phyloP scores from a whole-genome alignment of 2,113 vertebrate species.

The Esox niger region DNA sequence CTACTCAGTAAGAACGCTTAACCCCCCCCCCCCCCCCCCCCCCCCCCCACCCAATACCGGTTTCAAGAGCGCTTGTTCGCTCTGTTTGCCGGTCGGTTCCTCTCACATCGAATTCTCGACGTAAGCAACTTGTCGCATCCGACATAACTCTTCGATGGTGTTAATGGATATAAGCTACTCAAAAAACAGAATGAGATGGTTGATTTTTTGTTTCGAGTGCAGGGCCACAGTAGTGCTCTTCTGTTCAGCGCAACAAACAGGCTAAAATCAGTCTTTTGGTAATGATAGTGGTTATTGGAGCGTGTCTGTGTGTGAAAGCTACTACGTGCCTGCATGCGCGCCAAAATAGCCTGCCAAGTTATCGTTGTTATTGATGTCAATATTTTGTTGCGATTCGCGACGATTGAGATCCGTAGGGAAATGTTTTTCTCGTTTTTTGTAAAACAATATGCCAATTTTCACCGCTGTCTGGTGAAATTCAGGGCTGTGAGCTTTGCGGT shows the following conservation, averaged over 20 bases:
- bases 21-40: conserved; percentile 50
- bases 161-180: conserved; percentile 29
- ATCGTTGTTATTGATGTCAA: conserved; percentile 29
- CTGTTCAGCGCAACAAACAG: not conserved
- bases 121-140: conserved; percentile 72
- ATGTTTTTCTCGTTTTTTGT: conserved; percentile 40
- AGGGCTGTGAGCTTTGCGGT: conserved; percentile 35
- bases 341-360: conserved; percentile 7
- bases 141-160: conserved; percentile 48
- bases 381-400: conserved; percentile 27
- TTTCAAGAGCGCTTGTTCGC: conserved; percentile 40
- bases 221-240: not conserved
- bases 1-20: conserved; percentile 63
- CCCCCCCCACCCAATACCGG: conserved; percentile 52
- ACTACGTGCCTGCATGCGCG: conserved; percentile 20
- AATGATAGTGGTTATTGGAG: conserved; percentile 62
- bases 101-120: conserved; percentile 47
- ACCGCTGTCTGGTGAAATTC: conserved; percentile 57
- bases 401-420: conserved; percentile 44
- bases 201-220: not conserved
- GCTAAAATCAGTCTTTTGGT: conserved; percentile 32
- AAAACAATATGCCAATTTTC: conserved; percentile 29
- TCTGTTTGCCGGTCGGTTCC: conserved; percentile 44
- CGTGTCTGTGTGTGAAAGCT: conserved; percentile 13
- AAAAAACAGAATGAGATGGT: conserved; percentile 1